Evolutionary conservation across 2,797 vertebrate species (phyloP).

Genomic region (Carapus acus): DNA sequence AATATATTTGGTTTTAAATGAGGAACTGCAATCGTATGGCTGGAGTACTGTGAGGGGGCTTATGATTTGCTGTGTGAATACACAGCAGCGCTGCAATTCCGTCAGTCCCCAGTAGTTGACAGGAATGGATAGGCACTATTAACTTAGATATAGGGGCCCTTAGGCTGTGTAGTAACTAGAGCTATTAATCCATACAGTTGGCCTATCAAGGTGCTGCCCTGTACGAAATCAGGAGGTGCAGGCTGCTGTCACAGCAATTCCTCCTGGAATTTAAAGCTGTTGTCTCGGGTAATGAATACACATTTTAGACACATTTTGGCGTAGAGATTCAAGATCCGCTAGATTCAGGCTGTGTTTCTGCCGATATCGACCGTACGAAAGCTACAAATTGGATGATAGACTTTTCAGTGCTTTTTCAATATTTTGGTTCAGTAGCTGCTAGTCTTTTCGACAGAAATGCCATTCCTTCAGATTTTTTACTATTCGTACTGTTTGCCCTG

Average conservation of each 20-base stretch:
- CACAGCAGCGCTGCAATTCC: conserved; percentile 71
- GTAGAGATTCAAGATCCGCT: not conserved
- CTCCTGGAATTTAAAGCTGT: conserved; percentile 47
- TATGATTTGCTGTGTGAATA: conserved; percentile 67
- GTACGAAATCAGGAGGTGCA: conserved; percentile 58
- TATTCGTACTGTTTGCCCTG: not conserved
- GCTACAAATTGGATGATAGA: not conserved
- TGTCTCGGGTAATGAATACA: conserved; percentile 37
- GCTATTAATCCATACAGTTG: conserved; percentile 80
- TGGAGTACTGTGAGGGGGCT: conserved; percentile 58
- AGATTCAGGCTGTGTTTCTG: conserved; percentile 19
- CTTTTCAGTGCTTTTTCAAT: not conserved
- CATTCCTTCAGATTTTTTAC: no score
- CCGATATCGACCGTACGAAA: conserved; percentile 1
- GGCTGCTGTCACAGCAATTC: conserved; percentile 51
- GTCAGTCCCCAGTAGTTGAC: conserved; percentile 74
- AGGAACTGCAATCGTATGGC: conserved; percentile 61
- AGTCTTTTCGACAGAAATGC: not conserved
- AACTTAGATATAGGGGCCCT: conserved; percentile 70
- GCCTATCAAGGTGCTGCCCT: conserved; percentile 66
- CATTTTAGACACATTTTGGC: conserved; percentile 12
- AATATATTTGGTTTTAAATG: conserved; percentile 62
- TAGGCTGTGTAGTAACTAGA: conserved; percentile 71
- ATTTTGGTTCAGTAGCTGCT: not conserved
- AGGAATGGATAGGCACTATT: conserved; percentile 80